Conservation (phyloP, 2,888 invertebrate genomes). For the Azorinus chamasolen region DNA sequence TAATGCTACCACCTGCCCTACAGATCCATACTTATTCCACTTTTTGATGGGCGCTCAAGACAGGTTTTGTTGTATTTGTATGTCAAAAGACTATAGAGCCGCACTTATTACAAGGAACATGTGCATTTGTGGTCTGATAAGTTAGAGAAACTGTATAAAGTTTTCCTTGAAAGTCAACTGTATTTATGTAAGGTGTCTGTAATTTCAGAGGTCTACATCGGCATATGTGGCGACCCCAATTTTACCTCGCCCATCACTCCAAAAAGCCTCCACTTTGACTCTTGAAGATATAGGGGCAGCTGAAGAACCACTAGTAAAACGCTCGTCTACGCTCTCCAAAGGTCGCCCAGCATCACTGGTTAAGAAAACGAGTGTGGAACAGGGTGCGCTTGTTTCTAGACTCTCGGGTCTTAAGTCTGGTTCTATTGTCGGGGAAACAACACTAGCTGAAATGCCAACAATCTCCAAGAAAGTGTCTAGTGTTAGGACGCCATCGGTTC, state of each 20-base stretch:
- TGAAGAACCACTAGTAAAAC: not conserved
- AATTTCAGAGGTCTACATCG: too few relatives aligned
- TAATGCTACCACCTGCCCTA: too few relatives aligned
- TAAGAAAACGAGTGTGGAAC: conserved; percentile 43
- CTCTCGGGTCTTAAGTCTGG: conserved; percentile 49
- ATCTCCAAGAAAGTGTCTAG: conserved; percentile 27
- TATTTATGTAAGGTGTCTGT: too few relatives aligned
- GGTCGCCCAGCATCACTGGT: conserved; percentile 40
- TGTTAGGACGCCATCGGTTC: conserved; percentile 30
- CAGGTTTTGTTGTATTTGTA: too few relatives aligned
- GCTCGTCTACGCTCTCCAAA: conserved; percentile 10
- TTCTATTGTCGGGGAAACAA: conserved; percentile 57
- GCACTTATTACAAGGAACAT: too few relatives aligned
- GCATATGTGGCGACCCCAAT: too few relatives aligned
- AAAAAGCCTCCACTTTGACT: conserved; percentile 53
- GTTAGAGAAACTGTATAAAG: too few relatives aligned
- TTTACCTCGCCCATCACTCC: conserved; percentile 36
- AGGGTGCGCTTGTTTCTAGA: conserved; percentile 42
- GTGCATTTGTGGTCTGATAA: too few relatives aligned
- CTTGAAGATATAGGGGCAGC: conserved; percentile 32
- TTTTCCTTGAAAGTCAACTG: too few relatives aligned
- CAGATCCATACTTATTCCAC: too few relatives aligned
- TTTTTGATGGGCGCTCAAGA: too few relatives aligned
- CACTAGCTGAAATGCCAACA: conserved; percentile 12
- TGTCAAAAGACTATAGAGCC: too few relatives aligned